Evolutionary conservation across 2,113 vertebrate species (phyloP), one percentile per base, ranked within the genome.

Genomic region (Neotoma lepida): DNA sequence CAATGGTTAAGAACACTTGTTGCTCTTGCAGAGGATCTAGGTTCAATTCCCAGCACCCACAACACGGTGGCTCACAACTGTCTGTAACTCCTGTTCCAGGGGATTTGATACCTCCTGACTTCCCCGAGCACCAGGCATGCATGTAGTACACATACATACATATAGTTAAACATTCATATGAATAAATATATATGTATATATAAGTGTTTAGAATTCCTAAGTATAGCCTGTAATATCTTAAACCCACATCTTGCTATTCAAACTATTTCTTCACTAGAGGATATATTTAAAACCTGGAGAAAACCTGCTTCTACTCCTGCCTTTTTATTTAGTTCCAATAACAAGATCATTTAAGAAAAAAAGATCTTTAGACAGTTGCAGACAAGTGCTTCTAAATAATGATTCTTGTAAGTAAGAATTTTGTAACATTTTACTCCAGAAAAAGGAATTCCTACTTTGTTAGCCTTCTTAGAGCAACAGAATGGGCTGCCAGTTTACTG

Each of bases 321-420:
- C 33, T 84, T 64, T 90, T 86, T 17, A 77, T 71, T 97, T 90
- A 70, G 58, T 92, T 88, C 14, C 56, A 86, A 12, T 64, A 35
- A 70, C 30, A 88, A 94, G 88, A 86, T 64, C 20, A 74, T 78
- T 95, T 76, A 66, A 80, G 56, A 56, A 77, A 63, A 63, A 63
- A 93, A 96, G 15, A 81, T 70, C 24, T 71, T 77, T 73, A 82
- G 51, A 73, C 2, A 77, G 30, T 35, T 88, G 33, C 39, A 63
- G 41, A 90, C 46, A 13, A 86, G 7, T 66, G 13, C 26, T 94
- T 77, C 22, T 56, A 58, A 82, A 90, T 58, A 41, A 33, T n/a
- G 82, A 39, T 68, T 91, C 61, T 88, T 13, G 13, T n/a, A 77
- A 86, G 39, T 15, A 56, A 89, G 39, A 94, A 92, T 78, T 86